phyloP scores from a whole-genome alignment of 2,797 vertebrate genomes.

The Gymnothorax reevesii region DNA sequence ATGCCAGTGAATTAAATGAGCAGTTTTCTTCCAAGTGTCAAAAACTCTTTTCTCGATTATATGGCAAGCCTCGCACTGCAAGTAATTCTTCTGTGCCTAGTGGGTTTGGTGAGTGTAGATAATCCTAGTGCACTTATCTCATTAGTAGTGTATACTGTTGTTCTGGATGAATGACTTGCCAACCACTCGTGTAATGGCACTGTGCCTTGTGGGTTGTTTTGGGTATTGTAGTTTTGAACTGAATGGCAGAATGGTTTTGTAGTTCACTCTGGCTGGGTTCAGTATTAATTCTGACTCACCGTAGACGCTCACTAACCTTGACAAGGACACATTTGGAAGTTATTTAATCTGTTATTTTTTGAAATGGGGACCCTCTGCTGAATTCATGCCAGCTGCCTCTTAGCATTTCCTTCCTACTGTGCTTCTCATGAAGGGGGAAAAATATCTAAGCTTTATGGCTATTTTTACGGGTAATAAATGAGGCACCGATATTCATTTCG shows the following conservation, averaged over 20 bases:
- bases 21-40: background rate
- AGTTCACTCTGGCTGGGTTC: background rate
- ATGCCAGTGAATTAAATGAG: background rate
- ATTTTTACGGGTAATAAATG: background rate
- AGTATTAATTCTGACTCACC: background rate
- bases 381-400: background rate
- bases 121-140: background rate
- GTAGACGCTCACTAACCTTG: background rate
- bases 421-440: background rate
- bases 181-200: background rate
- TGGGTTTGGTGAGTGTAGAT: background rate
- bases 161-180: background rate
- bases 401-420: background rate
- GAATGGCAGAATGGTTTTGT: background rate
- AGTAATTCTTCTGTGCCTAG: background rate
- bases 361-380: background rate
- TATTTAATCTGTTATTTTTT: background rate
- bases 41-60: background rate
- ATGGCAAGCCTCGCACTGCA: background rate
- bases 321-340: background rate
- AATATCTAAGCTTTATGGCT: background rate
- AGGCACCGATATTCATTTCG: background rate
- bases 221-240: too few species aligned
- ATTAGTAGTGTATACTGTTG: background rate
- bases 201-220: background rate